Evolutionary conservation across 2,888 invertebrate species (phyloP).

Genomic region (Deilephila porcellus): DNA sequence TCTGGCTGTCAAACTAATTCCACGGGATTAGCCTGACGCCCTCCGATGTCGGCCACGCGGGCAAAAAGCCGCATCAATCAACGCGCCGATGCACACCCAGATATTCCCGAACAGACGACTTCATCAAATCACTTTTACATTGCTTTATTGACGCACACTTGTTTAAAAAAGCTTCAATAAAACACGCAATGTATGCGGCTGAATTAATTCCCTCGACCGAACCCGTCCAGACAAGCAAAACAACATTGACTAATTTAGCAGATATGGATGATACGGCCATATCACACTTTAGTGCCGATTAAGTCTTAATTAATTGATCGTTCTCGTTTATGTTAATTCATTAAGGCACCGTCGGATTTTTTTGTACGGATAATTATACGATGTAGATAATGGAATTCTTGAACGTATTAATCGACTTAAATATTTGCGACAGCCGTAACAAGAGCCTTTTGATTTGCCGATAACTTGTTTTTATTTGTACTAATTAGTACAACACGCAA

Average conservation of each 20-base stretch:
- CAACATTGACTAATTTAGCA: constrained; percentile 58
- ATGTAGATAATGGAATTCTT: constrained; percentile 31
- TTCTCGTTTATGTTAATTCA: constrained; percentile 59
- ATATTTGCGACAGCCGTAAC: not conserved
- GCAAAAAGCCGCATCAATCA: constrained; percentile 81
- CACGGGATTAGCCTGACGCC: constrained; percentile 63
- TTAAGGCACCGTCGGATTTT: constrained; percentile 40
- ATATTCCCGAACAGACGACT: constrained; percentile 13
- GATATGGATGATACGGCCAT: constrained; percentile 55
- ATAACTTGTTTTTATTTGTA: constrained; percentile 8
- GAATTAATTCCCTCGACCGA: constrained; percentile 37
- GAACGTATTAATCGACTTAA: constrained; percentile 18
- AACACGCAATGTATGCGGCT: constrained; percentile 39
- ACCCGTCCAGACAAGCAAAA: constrained; percentile 51
- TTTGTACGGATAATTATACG: constrained; percentile 29
- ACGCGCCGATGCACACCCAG: constrained; percentile 17
- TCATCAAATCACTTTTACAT: constrained; percentile 22
- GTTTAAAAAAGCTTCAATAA: constrained; percentile 22
- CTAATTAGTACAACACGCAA: constrained; percentile 35
- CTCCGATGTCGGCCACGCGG: constrained; percentile 62
- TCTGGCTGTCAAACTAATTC: constrained; percentile 80
- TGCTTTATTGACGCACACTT: not conserved
- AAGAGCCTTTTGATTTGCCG: constrained; percentile 2
- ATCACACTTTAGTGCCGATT: constrained; percentile 59
- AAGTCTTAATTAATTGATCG: constrained; percentile 58